Evolutionary conservation across 2,797 vertebrate genomes (phyloP), one percentile per base, ranked within the genome.

Genomic region (Gymnocypris eckloni): DNA sequence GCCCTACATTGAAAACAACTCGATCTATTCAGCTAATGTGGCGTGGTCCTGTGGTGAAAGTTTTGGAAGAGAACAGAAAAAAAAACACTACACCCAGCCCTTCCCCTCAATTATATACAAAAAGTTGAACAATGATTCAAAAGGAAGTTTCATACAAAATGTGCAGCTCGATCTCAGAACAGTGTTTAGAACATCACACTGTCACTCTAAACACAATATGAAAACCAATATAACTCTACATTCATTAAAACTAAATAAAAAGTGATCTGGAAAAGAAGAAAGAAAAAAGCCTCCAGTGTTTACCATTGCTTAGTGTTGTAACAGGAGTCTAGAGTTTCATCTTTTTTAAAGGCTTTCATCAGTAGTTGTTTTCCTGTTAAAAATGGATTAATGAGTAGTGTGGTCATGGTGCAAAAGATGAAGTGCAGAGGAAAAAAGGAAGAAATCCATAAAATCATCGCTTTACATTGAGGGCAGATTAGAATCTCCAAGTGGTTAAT

Each of bases 281-380:
- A 39, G 6, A 39, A 41, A 92, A 92, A 16, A 18, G 90, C 92
- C 92, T 96, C 96, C 96, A 96, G 96, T 96, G 96, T 96, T 95
- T 90, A 94, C 89, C 91, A 92, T 93, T 91, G 87, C 90, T 92
- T 95, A 94, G 93, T 95, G 94, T 94, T 92, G 90, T 90, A 93
- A 93, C 90, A 93, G 93, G 87, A 94, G 91, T 80, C 87, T 91
- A 92, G 88, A 89, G 86, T 87, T 81, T 70, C 8, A 10, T 39
- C n/a, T 80, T 80, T 81, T 76, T 70, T 1, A 87, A 89, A 82
- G 72, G 78, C 81, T 84, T 88, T 90, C 89, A 90, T 95, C 95
- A 96, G 95, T 95, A 96, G 95, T 95, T 91, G 87, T 91, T 90
- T 83, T 86, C 43, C 84, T 89, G 87, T 87, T 88, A 73, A 73